Evolutionary conservation across 2,797 vertebrate species (phyloP).

Genomic region (Rhinella marina): DNA sequence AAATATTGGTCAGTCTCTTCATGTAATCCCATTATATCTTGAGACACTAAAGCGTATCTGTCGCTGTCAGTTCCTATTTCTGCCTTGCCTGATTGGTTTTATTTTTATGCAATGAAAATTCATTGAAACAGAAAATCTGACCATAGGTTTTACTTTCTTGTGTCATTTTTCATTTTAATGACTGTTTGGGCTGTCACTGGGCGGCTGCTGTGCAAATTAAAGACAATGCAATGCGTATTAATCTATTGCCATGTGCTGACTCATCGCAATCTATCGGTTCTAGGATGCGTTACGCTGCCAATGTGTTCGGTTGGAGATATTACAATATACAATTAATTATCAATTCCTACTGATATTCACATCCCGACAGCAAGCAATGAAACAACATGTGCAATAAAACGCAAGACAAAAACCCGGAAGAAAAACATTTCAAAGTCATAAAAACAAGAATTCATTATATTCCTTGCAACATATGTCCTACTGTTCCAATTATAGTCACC

Average conservation of each 20-base stretch:
- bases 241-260: conserved; percentile 73
- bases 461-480: conserved; percentile 8
- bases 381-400: conserved; percentile 26
- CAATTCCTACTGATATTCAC: conserved; percentile 45
- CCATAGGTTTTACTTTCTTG: conserved; percentile 78
- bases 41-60: conserved; percentile 6
- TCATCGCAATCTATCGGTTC: conserved; percentile 70
- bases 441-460: conserved; percentile 14
- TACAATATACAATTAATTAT: conserved; percentile 48
- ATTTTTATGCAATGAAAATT: conserved; percentile 69
- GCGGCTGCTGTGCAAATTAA: conserved; percentile 76
- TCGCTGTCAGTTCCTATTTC: conserved; percentile 42
- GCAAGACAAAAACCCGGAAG: not conserved
- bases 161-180: conserved; percentile 77
- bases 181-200: conserved; percentile 72
- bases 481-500: conserved; percentile 22
- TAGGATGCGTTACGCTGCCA: conserved; percentile 66
- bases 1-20: not conserved
- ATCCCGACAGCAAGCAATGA: conserved; percentile 3
- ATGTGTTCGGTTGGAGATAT: conserved; percentile 48
- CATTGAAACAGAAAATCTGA: conserved; percentile 73
- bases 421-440: conserved; percentile 18
- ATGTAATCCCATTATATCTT: not conserved
- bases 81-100: conserved; percentile 62
- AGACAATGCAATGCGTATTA: conserved; percentile 78